Evolutionary conservation across 2,888 invertebrate species (phyloP).

Genomic region (Andrena dorsata): DNA sequence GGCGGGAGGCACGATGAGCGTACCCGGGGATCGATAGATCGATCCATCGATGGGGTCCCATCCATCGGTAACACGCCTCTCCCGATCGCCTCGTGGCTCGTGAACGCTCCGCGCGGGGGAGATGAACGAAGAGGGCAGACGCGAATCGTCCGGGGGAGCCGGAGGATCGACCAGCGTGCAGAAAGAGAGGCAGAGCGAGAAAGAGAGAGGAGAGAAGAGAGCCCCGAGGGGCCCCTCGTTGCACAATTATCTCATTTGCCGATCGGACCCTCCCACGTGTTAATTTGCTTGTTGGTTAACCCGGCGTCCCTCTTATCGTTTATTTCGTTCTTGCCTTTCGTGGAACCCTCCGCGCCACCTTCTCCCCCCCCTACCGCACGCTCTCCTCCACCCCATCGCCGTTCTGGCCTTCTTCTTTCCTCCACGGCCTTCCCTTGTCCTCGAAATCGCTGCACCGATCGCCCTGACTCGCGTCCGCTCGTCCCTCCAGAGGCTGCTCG

Average conservation of each 20-base stretch:
- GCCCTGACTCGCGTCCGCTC: constrained; percentile 44
- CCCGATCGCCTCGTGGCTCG: constrained; percentile 72
- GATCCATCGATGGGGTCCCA: constrained; percentile 73
- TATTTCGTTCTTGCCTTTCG: constrained; percentile 76
- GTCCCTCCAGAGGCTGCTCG: constrained; percentile 4
- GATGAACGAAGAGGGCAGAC: constrained; percentile 48
- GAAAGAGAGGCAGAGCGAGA: constrained; percentile 26
- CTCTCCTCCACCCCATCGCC: constrained; percentile 29
- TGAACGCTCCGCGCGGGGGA: constrained; percentile 52
- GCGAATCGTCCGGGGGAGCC: constrained; percentile 31
- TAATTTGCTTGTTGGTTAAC: constrained; percentile 84
- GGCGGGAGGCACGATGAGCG: constrained; percentile 16
- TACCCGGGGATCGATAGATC: constrained; percentile 66
- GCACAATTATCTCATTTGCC: constrained; percentile 82
- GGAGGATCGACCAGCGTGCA: constrained; percentile 29
- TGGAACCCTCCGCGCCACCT: constrained; percentile 70
- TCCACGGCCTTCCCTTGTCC: constrained; percentile 60
- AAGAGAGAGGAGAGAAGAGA: constrained; percentile 25
- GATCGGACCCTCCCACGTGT: constrained; percentile 85
- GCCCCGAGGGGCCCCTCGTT: constrained; percentile 74
- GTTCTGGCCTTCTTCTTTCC: constrained; percentile 44
- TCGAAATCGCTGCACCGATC: constrained; percentile 60
- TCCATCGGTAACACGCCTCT: constrained; percentile 77
- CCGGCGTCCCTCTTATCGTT: constrained; percentile 74
- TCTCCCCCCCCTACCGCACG: constrained; percentile 24